A percentile compares a stretch with the other conserved stretches of the same genome.
These are phyloP conservation scores for Prosopocoilus inquinatus DNA, from an alignment of 2,888 invertebrate genomes.

Conservation along the genomic window DNA sequence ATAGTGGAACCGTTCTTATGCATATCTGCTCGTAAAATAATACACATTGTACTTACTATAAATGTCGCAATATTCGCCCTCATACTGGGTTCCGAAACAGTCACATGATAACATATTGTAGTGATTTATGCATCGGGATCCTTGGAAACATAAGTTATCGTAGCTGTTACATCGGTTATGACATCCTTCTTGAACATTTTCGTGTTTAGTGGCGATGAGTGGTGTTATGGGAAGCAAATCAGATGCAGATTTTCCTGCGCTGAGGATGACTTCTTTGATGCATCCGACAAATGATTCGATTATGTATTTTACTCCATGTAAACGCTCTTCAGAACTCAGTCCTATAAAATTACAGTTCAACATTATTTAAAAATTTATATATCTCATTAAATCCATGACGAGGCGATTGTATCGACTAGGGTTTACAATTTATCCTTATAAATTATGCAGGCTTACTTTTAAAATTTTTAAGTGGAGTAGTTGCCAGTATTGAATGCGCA, in stretches of 20 bases:
- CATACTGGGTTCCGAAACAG: conserved; percentile 89
- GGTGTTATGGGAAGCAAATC: conserved; percentile 79
- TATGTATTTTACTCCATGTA: conserved; percentile 88
- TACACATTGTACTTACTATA: conserved; percentile 66
- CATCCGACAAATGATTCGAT: conserved; percentile 92
- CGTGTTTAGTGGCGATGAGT: conserved; percentile 82
- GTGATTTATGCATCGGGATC: conserved; percentile 87
- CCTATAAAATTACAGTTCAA: conserved; percentile 53
- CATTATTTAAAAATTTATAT: background rate
- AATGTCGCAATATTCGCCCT: conserved; percentile 88
- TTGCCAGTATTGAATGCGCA: no score
- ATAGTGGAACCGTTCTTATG: no score
- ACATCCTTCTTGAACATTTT: conserved; percentile 88
- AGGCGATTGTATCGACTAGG: no score
- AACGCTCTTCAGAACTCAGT: conserved; percentile 81
- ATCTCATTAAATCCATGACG: no score
- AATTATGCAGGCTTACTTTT: no score
- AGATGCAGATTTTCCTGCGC: conserved; percentile 82
- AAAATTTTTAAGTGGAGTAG: no score
- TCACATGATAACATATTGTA: conserved; percentile 88
- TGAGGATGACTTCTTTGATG: conserved; percentile 81
- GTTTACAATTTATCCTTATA: no score
- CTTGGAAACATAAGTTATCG: conserved; percentile 83
- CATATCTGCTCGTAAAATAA: background rate
- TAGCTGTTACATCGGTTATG: conserved; percentile 77